These are phyloP conservation scores for Gymnothorax javanicus DNA, from an alignment of 2,797 vertebrate genomes.

Conservation along the genomic window DNA sequence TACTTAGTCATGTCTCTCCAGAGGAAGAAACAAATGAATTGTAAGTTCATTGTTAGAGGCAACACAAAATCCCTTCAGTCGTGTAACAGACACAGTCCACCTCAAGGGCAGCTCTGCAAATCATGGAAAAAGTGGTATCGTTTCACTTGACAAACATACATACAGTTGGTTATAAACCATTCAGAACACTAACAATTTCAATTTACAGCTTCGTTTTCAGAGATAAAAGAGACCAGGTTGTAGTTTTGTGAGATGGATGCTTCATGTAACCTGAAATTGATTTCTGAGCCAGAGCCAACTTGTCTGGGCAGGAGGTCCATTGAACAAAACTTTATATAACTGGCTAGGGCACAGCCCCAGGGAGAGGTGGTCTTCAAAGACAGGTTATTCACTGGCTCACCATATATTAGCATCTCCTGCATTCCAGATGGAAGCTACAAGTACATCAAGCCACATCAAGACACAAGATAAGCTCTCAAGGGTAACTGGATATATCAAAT, in stretches of 20 bases:
- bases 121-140: neutral
- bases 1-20: conserved; percentile 1
- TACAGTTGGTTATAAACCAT: neutral
- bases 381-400: neutral
- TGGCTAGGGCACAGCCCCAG: neutral
- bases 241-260: neutral
- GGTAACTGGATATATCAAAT: too few species aligned
- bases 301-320: neutral
- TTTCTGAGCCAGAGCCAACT: neutral
- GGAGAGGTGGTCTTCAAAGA: neutral
- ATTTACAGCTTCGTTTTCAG: neutral
- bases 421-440: neutral
- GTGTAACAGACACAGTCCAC: neutral
- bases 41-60: neutral
- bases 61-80: neutral
- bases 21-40: neutral
- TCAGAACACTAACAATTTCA: neutral
- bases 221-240: neutral
- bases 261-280: neutral
- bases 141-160: neutral
- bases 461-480: too few species aligned
- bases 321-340: neutral
- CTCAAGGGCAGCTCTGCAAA: neutral
- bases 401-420: neutral
- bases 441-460: neutral